phyloP scores from a whole-genome alignment of 35 echinoderm and acorn worm species.

The Apostichopus californicus region DNA sequence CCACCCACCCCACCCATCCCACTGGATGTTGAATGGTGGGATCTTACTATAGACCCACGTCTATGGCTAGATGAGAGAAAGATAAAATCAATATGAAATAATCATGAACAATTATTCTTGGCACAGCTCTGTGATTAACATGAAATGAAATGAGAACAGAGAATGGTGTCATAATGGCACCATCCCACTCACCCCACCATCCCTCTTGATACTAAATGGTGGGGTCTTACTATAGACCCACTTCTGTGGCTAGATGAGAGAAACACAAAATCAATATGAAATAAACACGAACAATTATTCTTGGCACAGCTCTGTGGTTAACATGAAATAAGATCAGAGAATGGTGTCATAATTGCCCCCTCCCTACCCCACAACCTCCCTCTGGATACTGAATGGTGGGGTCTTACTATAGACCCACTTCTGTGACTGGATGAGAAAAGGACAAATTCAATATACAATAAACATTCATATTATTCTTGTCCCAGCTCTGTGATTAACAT shows the following conservation, averaged over 20 bases:
- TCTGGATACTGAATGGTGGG: conserved; percentile 72
- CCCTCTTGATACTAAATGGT: conserved; percentile 67
- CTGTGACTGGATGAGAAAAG: conserved; percentile 55
- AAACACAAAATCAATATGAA: too few relatives aligned
- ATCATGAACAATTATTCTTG: too few relatives aligned
- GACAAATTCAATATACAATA: too few relatives aligned
- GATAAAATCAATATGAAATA: too few relatives aligned
- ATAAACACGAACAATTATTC: too few relatives aligned
- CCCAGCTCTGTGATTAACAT: too few relatives aligned
- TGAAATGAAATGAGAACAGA: too few relatives aligned
- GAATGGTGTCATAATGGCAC: too few relatives aligned
- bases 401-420: conserved; percentile 89
- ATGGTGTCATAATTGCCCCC: background rate
- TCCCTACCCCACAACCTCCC: background rate
- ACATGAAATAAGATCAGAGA: conserved; percentile 72
- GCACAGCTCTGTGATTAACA: too few relatives aligned
- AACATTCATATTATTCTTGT: too few relatives aligned
- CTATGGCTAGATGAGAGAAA: conserved; percentile 61
- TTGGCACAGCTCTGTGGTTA: conserved; percentile 36
- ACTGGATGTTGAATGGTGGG: conserved; percentile 71
- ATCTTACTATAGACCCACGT: conserved; percentile 89
- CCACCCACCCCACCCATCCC: background rate
- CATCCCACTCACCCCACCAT: background rate
- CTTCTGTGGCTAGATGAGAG: background rate
- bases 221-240: conserved; percentile 50